A percentile compares a stretch with the other conserved stretches of the same genome.
Evolutionary conservation across 1,140 invertebrate genomes (phyloP).

Genomic region (Linepithema humile): DNA sequence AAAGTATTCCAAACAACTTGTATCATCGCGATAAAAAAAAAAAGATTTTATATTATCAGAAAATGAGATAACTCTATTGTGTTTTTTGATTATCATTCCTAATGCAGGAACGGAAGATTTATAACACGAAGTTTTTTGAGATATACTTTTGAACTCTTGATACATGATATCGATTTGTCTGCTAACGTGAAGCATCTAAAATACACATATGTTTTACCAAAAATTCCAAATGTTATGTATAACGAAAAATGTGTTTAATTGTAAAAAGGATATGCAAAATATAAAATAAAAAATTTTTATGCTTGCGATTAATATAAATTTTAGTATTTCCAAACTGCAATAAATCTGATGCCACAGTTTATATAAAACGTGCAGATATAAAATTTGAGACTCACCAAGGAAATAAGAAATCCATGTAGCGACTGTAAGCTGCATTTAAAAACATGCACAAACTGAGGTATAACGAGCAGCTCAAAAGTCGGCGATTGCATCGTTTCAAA

Average conservation of each 20-base stretch:
- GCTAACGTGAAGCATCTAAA: slow-evolving; percentile 6
- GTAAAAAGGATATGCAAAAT: not conserved
- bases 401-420: too few species aligned
- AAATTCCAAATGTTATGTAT: not conserved
- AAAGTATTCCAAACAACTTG: slow-evolving; percentile 29
- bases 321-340: too few species aligned
- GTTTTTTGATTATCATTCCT: not conserved
- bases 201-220: not conserved
- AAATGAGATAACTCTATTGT: slow-evolving; percentile 15
- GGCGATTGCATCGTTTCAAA: slow-evolving; percentile 8
- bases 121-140: not conserved
- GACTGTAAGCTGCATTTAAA: too few species aligned
- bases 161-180: slow-evolving; percentile 24
- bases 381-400: too few species aligned
- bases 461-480: not conserved
- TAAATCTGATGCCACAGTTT: too few species aligned
- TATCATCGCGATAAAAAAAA: not conserved
- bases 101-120: not conserved
- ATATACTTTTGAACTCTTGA: not conserved
- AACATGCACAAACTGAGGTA: too few species aligned
- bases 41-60: not conserved
- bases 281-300: too few species aligned
- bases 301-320: too few species aligned
- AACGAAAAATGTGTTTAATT: not conserved
- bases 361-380: too few species aligned